Conservation (phyloP, 2,888 invertebrate genomes). For the Metellina segmentata region DNA sequence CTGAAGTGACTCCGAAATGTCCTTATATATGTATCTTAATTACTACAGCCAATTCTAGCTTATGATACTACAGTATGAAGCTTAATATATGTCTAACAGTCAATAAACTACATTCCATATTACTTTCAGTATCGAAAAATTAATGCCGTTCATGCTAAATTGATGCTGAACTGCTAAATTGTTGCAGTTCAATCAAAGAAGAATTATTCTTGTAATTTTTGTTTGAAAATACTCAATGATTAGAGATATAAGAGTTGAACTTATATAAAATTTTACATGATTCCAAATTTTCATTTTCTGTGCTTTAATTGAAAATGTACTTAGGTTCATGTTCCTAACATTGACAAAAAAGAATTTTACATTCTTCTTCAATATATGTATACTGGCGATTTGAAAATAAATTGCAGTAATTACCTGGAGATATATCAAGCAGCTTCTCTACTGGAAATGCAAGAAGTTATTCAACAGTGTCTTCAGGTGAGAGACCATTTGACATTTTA, state of each 20-base stretch:
- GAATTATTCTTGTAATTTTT: neutral
- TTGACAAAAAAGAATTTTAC: slow-evolving; percentile 41
- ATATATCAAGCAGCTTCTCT: slow-evolving; percentile 57
- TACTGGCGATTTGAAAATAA: slow-evolving; percentile 49
- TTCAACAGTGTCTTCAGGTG: slow-evolving; percentile 63
- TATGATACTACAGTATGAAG: too few relatives aligned
- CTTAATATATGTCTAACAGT: too few relatives aligned
- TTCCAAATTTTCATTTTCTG: neutral
- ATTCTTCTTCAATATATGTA: slow-evolving; percentile 71
- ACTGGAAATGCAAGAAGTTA: slow-evolving; percentile 69
- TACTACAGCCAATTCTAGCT: too few relatives aligned
- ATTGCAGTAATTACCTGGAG: slow-evolving; percentile 50
- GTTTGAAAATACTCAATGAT: neutral
- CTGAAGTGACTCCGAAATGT: too few relatives aligned
- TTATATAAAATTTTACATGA: neutral
- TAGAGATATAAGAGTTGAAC: neutral
- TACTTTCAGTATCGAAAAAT: too few relatives aligned
- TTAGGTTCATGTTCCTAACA: slow-evolving; percentile 57
- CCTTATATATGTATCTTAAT: too few relatives aligned
- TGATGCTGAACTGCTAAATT: too few relatives aligned
- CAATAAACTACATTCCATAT: too few relatives aligned
- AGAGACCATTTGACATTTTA: neutral
- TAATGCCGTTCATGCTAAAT: too few relatives aligned
- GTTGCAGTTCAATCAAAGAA: neutral
- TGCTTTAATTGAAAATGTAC: neutral